phyloP scores from a whole-genome alignment of 2,888 invertebrate species.

The Gibbula magus region DNA sequence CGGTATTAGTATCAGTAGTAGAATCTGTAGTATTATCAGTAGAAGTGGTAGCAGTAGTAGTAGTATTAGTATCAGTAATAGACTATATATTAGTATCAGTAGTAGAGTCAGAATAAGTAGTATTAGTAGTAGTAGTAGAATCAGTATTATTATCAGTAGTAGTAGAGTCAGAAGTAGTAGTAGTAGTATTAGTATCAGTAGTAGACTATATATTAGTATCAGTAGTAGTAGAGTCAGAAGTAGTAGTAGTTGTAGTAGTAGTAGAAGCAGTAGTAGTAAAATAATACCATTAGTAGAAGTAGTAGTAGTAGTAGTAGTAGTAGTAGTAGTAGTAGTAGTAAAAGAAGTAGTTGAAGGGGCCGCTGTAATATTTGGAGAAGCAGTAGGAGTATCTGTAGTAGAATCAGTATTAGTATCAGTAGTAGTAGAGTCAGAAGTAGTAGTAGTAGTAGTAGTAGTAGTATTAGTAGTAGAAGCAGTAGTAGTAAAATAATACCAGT shows the following conservation, averaged over 20 bases:
- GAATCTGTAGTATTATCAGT: no score
- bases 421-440: no score
- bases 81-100: conserved; percentile 42
- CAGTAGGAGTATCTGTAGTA: no score
- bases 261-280: conserved; percentile 3
- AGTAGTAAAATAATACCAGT: no score
- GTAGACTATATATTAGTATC: no score
- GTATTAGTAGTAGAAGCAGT: no score
- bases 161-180: conserved; percentile 5
- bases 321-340: conserved; percentile 23
- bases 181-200: no score
- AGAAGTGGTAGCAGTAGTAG: no score
- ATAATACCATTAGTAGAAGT: not conserved
- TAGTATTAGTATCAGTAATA: conserved; percentile 49
- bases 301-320: conserved; percentile 4
- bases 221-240: no score
- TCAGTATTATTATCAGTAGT: conserved; percentile 19
- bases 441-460: no score
- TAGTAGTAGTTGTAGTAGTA: no score
- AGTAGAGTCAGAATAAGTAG: conserved; percentile 18
- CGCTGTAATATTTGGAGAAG: conserved; percentile 16
- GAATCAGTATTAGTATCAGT: no score
- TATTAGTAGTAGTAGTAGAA: conserved; percentile 14
- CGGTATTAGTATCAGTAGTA: not conserved
- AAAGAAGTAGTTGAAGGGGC: conserved; percentile 3